phyloP scores from a whole-genome alignment of 2,113 vertebrate genomes.

The Aldabrachelys gigantea region DNA sequence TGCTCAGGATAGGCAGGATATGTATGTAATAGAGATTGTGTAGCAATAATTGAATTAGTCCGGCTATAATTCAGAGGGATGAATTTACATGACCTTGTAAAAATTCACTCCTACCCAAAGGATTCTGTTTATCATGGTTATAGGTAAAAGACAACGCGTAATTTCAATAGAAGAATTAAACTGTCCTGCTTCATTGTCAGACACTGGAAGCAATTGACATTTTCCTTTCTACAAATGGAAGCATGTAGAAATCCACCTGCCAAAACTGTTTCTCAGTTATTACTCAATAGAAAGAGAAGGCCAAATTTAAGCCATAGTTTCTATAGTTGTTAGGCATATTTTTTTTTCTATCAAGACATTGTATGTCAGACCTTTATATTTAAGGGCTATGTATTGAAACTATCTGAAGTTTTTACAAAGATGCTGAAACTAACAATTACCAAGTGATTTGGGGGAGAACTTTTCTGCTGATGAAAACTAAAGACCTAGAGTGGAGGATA shows the following conservation, averaged over 20 bases:
- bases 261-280: not conserved
- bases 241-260: not conserved
- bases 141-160: not conserved
- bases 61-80: not conserved
- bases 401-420: not conserved
- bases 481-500: not conserved
- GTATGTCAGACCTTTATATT: not conserved
- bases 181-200: not conserved
- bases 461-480: not conserved
- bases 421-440: not conserved
- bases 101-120: not conserved
- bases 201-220: not conserved
- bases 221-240: not conserved
- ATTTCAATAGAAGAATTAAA: not conserved
- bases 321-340: not conserved
- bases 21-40: not conserved
- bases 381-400: not conserved
- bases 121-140: not conserved
- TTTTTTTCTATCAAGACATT: not conserved
- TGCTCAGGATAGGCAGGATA: not conserved
- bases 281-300: not conserved
- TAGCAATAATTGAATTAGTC: not conserved
- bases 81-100: not conserved
- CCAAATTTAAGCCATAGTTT: not conserved
- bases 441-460: not conserved